Percentiles rank a stretch among this genome's conserved stretches.
phyloP scores from a whole-genome alignment of 2,113 vertebrate genomes.

The Kryptolebias marmoratus region DNA sequence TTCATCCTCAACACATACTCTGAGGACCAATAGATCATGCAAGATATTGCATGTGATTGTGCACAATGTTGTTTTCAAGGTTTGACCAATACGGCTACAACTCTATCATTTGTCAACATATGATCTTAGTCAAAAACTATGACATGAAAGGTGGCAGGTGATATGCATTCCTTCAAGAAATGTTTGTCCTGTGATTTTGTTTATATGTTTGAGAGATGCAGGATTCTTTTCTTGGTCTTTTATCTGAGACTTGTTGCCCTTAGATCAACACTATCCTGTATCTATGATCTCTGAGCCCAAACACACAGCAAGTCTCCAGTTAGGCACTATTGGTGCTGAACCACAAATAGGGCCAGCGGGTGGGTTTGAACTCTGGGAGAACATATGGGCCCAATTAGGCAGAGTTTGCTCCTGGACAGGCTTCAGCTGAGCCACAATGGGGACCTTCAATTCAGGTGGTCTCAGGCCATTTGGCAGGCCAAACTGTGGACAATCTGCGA shows the following conservation, averaged over 20 bases:
- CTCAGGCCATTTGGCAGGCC: slow-evolving; percentile 82
- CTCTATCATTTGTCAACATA: too few species aligned
- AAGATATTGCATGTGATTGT: too few species aligned
- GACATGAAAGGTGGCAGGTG: too few species aligned
- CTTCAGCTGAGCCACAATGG: slow-evolving; percentile 78
- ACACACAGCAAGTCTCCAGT: slow-evolving; percentile 50
- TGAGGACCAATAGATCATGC: too few species aligned
- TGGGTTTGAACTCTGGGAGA: slow-evolving; percentile 70
- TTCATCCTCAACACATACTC: too few species aligned
- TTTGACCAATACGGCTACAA: too few species aligned
- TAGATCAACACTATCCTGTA: slow-evolving; percentile 60
- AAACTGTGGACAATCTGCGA: slow-evolving; percentile 73
- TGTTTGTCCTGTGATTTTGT: neutral
- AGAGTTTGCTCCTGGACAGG: slow-evolving; percentile 76
- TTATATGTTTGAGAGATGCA: neutral
- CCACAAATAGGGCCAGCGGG: slow-evolving; percentile 59
- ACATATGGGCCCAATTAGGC: slow-evolving; percentile 84
- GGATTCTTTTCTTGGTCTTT: slow-evolving; percentile 26
- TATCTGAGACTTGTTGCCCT: slow-evolving; percentile 31
- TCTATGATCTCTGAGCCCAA: slow-evolving; percentile 57
- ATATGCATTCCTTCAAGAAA: too few species aligned
- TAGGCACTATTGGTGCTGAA: slow-evolving; percentile 55
- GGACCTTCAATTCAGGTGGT: slow-evolving; percentile 80
- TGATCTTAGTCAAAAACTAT: too few species aligned
- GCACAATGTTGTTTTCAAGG: too few species aligned